A percentile compares a stretch with the other conserved stretches of the same genome.
Conservation (phyloP, 1,140 invertebrate genomes). For the Philopotamus ludificatus region DNA sequence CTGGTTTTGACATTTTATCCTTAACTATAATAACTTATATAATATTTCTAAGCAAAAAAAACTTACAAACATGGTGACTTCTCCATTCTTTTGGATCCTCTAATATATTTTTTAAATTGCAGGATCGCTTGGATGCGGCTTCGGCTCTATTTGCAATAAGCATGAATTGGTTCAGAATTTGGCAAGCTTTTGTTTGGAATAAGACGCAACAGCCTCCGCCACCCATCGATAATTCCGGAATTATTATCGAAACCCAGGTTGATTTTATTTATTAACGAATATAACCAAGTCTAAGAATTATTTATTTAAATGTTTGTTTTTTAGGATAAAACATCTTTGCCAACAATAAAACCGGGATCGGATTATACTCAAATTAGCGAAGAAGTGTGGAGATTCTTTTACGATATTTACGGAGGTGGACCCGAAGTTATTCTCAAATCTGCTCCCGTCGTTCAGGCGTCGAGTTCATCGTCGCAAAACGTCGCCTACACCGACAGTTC, state of each 20-base stretch:
- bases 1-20: too few relatives aligned
- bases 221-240: slow-evolving; percentile 80
- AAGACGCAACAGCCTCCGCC: slow-evolving; percentile 77
- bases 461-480: not conserved
- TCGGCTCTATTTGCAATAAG: slow-evolving; percentile 78
- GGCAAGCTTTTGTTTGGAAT: slow-evolving; percentile 84
- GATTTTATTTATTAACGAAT: slow-evolving; percentile 1
- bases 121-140: too few relatives aligned
- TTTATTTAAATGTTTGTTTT: slow-evolving; percentile 6
- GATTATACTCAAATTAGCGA: slow-evolving; percentile 83
- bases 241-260: slow-evolving; percentile 55
- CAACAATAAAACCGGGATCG: slow-evolving; percentile 60
- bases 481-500: slow-evolving; percentile 11
- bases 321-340: slow-evolving; percentile 28
- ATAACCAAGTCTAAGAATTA: not conserved
- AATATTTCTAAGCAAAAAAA: too few relatives aligned
- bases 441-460: slow-evolving; percentile 35
- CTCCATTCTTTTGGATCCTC: not conserved
- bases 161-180: slow-evolving; percentile 85
- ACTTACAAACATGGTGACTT: too few relatives aligned
- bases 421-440: slow-evolving; percentile 66
- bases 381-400: slow-evolving; percentile 83
- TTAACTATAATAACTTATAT: too few relatives aligned
- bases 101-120: slow-evolving; percentile 6
- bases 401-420: slow-evolving; percentile 81